phyloP scores from a whole-genome alignment of 2,888 invertebrate species.

The Acrobasis consociella region DNA sequence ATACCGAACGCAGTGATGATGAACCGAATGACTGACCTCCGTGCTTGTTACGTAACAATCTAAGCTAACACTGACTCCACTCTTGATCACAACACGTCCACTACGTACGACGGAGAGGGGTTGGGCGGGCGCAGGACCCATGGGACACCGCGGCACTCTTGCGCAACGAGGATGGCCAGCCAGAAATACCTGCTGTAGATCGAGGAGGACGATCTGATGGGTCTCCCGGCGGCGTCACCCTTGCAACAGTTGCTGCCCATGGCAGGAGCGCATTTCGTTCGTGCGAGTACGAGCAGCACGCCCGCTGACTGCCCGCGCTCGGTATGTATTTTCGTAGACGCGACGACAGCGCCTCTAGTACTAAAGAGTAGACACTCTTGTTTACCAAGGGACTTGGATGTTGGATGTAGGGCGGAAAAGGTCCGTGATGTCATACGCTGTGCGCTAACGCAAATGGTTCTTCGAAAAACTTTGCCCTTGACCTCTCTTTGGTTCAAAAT shows the following conservation, averaged over 20 bases:
- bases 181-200: constrained; percentile 79
- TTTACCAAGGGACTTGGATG: constrained; percentile 11
- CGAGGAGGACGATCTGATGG: constrained; percentile 71
- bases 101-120: constrained; percentile 65
- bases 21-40: constrained; percentile 11
- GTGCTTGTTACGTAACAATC: constrained; percentile 22
- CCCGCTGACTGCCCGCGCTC: constrained; percentile 64
- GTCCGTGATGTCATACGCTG: constrained; percentile 9
- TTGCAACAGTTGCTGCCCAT: constrained; percentile 85
- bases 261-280: constrained; percentile 67
- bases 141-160: constrained; percentile 62
- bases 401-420: constrained; percentile 15
- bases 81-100: constrained; percentile 43
- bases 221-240: constrained; percentile 76
- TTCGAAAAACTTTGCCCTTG: not conserved
- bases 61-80: constrained; percentile 22
- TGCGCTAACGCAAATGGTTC: not conserved
- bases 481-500: not conserved
- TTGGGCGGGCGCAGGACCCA: constrained; percentile 57
- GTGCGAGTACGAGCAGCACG: constrained; percentile 63
- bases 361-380: no score
- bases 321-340: constrained; percentile 62
- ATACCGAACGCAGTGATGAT: not conserved
- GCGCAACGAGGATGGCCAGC: constrained; percentile 61
- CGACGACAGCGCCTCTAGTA: constrained; percentile 63